phyloP scores from a whole-genome alignment of 2,797 vertebrate genomes.

The Dallia pectoralis region DNA sequence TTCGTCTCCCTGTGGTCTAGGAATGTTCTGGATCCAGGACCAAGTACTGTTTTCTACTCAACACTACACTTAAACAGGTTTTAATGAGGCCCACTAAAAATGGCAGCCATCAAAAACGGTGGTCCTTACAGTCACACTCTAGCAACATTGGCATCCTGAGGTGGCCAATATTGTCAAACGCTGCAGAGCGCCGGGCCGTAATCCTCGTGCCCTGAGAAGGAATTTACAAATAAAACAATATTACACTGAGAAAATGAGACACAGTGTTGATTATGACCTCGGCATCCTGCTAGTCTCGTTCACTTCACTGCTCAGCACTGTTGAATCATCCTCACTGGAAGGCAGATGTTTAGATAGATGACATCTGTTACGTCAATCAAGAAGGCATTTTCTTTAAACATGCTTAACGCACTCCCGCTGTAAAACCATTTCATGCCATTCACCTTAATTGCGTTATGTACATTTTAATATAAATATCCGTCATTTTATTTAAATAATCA shows the following conservation, averaged over 20 bases:
- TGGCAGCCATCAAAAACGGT: conserved; percentile 34
- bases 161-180: conserved; percentile 21
- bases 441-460: conserved; percentile 13
- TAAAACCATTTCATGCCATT: conserved; percentile 13
- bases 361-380: conserved; percentile 47
- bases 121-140: conserved; percentile 37
- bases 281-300: conserved; percentile 32
- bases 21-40: conserved; percentile 50
- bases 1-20: conserved; percentile 46
- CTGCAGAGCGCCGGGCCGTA: conserved; percentile 1
- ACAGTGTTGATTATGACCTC: conserved; percentile 55
- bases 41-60: conserved; percentile 48
- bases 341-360: conserved; percentile 38
- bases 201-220: conserved; percentile 15
- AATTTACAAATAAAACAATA: conserved; percentile 56
- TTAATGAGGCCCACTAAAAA: conserved; percentile 51
- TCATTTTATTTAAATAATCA: neutral
- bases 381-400: conserved; percentile 18
- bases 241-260: conserved; percentile 51
- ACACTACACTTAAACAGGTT: conserved; percentile 40
- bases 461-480: neutral
- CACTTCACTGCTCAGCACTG: conserved; percentile 37
- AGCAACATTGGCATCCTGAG: conserved; percentile 30
- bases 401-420: conserved; percentile 9
- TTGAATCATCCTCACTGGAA: conserved; percentile 44